A percentile compares a stretch with the other conserved stretches of the same genome.
Evolutionary conservation across 2,113 vertebrate genomes (phyloP).

Genomic region (Pipra filicauda): DNA sequence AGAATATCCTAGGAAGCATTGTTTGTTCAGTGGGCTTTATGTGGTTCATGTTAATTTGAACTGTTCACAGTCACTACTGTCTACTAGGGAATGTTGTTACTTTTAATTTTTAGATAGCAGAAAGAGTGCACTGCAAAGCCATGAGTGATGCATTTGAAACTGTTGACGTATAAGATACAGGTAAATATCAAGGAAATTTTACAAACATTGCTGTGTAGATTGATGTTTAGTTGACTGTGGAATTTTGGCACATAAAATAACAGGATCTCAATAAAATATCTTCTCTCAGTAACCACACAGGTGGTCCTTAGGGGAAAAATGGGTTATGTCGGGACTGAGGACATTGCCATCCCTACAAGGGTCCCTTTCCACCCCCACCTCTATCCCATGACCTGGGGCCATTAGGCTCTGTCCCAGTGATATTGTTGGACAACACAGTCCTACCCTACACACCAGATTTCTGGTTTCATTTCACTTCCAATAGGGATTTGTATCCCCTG

Average conservation of each 20-base stretch:
- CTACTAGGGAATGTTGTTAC: background rate
- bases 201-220: background rate
- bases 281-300: background rate
- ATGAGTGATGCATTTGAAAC: accelerated
- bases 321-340: background rate
- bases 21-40: background rate
- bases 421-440: background rate
- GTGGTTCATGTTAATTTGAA: background rate
- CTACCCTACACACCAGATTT: background rate
- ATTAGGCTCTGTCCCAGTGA: accelerated
- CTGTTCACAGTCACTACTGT: background rate
- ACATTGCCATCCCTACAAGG: accelerated
- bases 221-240: background rate
- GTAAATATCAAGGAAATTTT: background rate
- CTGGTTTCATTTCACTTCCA: background rate
- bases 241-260: background rate
- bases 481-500: background rate
- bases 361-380: background rate
- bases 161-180: background rate
- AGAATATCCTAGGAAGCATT: background rate
- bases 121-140: background rate
- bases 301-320: background rate
- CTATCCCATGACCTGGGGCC: accelerated
- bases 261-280: background rate
- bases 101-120: background rate